These are phyloP conservation scores for Drosophila phalerata DNA, from an alignment of 2,888 invertebrate species.

Conservation along the genomic window DNA sequence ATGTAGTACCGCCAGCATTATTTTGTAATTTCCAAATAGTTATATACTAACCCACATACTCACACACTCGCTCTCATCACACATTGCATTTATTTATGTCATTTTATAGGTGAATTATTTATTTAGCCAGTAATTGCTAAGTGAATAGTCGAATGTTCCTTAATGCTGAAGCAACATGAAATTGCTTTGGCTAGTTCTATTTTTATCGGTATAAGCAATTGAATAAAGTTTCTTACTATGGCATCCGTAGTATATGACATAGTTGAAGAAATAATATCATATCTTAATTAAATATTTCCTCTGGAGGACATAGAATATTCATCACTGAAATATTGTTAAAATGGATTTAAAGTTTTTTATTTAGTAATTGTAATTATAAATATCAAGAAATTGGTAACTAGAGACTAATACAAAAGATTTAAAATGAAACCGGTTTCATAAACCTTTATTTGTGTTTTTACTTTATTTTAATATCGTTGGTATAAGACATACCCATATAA, in stretches of 20 bases:
- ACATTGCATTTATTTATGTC: conserved; percentile 66
- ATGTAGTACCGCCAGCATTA: conserved; percentile 56
- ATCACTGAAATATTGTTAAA: not conserved
- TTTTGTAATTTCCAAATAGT: conserved; percentile 24
- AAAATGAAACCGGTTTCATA: not conserved
- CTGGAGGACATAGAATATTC: not conserved
- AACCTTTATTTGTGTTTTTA: not conserved
- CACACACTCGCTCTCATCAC: conserved; percentile 24
- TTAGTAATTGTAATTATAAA: not conserved
- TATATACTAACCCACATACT: conserved; percentile 9
- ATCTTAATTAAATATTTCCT: not conserved
- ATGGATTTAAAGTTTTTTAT: not conserved
- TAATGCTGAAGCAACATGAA: conserved; percentile 42
- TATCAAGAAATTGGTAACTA: not conserved
- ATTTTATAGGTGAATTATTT: conserved; percentile 43
- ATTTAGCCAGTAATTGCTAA: conserved; percentile 41
- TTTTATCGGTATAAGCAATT: conserved; percentile 42
- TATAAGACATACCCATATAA: too few relatives aligned
- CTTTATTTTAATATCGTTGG: too few relatives aligned
- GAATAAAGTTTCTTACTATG: conserved; percentile 50
- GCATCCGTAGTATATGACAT: conserved; percentile 39
- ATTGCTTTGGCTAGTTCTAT: conserved; percentile 30
- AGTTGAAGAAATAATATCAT: conserved; percentile 7
- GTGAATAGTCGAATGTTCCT: conserved; percentile 60
- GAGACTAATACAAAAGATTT: not conserved